Conservation (phyloP, 2,888 invertebrate species). For the Sussaba pulchella region DNA sequence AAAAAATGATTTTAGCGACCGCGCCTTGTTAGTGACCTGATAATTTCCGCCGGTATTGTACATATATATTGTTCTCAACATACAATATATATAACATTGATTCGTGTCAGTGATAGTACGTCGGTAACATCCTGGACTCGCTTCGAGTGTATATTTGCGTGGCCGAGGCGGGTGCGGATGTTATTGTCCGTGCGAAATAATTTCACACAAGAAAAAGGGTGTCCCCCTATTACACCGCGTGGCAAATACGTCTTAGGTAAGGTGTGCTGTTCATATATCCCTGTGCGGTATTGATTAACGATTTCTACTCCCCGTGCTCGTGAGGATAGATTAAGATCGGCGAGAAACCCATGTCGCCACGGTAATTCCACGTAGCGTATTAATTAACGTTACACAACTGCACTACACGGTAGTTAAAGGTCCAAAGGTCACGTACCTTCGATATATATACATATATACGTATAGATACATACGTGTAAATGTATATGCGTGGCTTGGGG, state of each 20-base stretch:
- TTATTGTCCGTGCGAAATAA: slow-evolving; percentile 20
- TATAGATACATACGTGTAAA: background rate
- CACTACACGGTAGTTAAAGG: background rate
- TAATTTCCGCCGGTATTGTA: background rate
- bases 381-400: slow-evolving; percentile 75
- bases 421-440: background rate
- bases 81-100: too few species aligned
- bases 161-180: slow-evolving; percentile 30
- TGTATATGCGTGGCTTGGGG: background rate
- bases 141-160: slow-evolving; percentile 40
- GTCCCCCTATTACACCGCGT: slow-evolving; percentile 20
- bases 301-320: slow-evolving; percentile 64
- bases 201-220: slow-evolving; percentile 33
- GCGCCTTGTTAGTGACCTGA: background rate
- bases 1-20: too few species aligned
- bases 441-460: too few species aligned
- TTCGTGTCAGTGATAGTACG: slow-evolving; percentile 26
- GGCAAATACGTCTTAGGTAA: background rate
- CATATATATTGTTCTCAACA: background rate
- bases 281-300: slow-evolving; percentile 72
- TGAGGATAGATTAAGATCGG: slow-evolving; percentile 73
- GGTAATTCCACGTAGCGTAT: slow-evolving; percentile 71
- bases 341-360: slow-evolving; percentile 65
- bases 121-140: slow-evolving; percentile 2
- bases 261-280: slow-evolving; percentile 10